A percentile compares a stretch with the other conserved stretches of the same genome.
Conservation (phyloP, 2,888 invertebrate genomes). For the Smittia sp. region DNA sequence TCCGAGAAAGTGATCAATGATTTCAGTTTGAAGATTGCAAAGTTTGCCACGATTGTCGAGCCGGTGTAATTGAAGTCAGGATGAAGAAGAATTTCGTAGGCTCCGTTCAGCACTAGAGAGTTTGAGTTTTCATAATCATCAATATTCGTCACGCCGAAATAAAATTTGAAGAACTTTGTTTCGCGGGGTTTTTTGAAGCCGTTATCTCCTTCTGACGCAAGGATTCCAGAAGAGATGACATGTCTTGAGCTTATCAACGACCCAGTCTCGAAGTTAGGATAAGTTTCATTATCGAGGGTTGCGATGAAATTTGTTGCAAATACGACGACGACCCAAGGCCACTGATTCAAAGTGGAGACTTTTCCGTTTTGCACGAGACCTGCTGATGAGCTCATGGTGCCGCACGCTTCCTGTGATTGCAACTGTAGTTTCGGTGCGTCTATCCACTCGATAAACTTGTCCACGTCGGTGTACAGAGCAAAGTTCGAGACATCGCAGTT, state of each 20-base stretch:
- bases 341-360: neutral
- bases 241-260: neutral
- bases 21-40: neutral
- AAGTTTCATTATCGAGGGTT: neutral
- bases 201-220: neutral
- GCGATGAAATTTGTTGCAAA: neutral
- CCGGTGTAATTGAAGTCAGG: neutral
- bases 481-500: neutral
- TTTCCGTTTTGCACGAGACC: neutral
- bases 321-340: neutral
- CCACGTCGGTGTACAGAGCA: neutral
- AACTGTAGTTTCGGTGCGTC: neutral
- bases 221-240: neutral
- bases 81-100: neutral
- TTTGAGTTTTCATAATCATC: neutral
- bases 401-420: neutral
- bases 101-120: neutral
- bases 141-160: neutral
- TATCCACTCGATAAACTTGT: neutral
- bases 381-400: neutral
- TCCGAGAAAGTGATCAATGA: neutral
- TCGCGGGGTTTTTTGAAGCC: neutral
- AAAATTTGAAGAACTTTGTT: neutral
- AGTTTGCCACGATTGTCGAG: neutral
- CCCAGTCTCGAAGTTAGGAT: neutral